Base-by-base conservation (phyloP, 2,113 vertebrate genomes). In the Pavo muticus region DNA sequence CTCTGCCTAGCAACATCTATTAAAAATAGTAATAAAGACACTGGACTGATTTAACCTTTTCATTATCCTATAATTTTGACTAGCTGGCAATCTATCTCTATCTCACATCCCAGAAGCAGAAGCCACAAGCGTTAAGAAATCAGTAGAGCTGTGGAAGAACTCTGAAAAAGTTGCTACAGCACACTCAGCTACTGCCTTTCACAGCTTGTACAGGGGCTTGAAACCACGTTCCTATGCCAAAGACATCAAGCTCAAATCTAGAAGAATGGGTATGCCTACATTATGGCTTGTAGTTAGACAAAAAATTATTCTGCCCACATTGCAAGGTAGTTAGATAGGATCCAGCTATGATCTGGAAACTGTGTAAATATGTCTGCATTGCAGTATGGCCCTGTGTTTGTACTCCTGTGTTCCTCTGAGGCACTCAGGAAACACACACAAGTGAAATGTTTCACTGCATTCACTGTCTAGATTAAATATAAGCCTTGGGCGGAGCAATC, bases 11-110 rank as follows among this genome's bases (percentile, higher is more conserved):
- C 48, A 73, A 60, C 29, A 47, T 67, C 69, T 92, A 67, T 84
- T 93, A 88, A 69, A 92, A 70, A 79, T 40, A 79, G 37, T 79
- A 86, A 71, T 30, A 35, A 93, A 91, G 76, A 82, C 3, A 5
- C 18, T 70, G 56, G 47, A 91, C 47, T 93, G 78, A 91, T 79
- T 96, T 93, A 95, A 92, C 81, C 67, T 96, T 97, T 96, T 80
- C 75, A 93, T 24, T 73, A 69, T 83, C 69, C 37, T 67, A 24
- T 84, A 79, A 75, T 90, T 96, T 75, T 79, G 56, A 48, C 54
- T 82, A 45, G 25, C 35, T 91, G 82, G 68, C 86, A 81, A 67
- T 56, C 39, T 67, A 40, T 54, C 65, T 23, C 29, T 86, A 19
- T 37, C 40, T 88, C 11, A 3, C 42, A 93, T 56, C 39, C 35